These are phyloP conservation scores for Plagiodera versicolora DNA, from an alignment of 2,888 invertebrate genomes.

Conservation along the genomic window DNA sequence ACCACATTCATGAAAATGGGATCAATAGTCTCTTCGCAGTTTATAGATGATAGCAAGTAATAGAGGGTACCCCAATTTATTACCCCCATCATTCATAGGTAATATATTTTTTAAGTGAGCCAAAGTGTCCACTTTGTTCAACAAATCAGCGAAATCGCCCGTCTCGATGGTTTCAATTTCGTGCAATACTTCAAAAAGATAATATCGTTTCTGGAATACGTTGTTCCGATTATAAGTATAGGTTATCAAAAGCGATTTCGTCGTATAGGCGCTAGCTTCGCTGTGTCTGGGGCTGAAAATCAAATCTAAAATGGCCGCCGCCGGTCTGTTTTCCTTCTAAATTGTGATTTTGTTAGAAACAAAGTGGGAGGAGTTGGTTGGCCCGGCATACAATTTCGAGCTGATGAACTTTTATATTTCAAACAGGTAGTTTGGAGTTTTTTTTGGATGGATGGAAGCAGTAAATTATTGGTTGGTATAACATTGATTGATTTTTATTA, in stretches of 20 bases:
- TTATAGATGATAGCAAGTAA: too few species aligned
- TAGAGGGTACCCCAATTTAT: too few species aligned
- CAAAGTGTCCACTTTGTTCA: too few species aligned
- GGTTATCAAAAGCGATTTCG: conserved; percentile 13
- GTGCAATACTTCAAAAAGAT: conserved; percentile 11
- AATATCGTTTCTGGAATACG: conserved; percentile 6
- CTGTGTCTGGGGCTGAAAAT: conserved; percentile 1
- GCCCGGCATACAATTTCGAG: conserved; percentile 2
- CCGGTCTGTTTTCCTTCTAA: conserved; percentile 5
- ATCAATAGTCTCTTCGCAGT: too few species aligned
- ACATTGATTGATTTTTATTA: conserved; percentile 8
- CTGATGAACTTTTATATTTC: conserved; percentile 14
- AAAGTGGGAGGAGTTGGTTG: conserved; percentile 5
- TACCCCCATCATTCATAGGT: too few species aligned
- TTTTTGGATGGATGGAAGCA: conserved; percentile 4
- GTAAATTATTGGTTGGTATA: conserved; percentile 4
- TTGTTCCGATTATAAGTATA: conserved; percentile 10
- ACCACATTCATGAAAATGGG: too few species aligned
- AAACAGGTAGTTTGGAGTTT: conserved; percentile 8
- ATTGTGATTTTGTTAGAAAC: conserved; percentile 12
- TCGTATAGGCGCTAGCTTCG: neutral
- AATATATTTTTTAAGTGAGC: too few species aligned
- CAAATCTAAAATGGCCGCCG: conserved; percentile 3
- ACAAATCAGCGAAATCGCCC: too few species aligned
- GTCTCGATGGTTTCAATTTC: neutral